phyloP scores from a whole-genome alignment of 2,888 invertebrate species.

The Tethea ocularis region DNA sequence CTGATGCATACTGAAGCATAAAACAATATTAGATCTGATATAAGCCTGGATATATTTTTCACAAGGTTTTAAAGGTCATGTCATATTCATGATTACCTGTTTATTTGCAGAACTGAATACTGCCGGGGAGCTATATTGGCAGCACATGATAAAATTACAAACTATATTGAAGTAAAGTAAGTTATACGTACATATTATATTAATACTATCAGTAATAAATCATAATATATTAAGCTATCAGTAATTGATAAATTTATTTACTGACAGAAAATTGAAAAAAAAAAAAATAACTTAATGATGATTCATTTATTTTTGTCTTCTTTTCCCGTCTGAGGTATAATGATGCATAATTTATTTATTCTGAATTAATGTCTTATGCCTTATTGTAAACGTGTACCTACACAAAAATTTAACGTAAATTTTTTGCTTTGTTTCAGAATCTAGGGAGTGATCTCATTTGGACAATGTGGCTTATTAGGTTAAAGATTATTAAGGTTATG shows the following conservation, averaged over 20 bases:
- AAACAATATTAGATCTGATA: constrained; percentile 26
- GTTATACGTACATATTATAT: background rate
- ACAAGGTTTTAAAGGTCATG: background rate
- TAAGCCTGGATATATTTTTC: background rate
- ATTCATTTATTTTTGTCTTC: constrained; percentile 63
- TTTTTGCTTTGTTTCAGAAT: background rate
- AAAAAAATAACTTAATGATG: constrained; percentile 42
- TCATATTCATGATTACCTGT: background rate
- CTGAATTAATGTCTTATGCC: constrained; percentile 30
- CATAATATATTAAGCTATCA: too few species aligned
- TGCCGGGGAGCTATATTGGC: constrained; percentile 13
- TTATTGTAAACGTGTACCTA: background rate
- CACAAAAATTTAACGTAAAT: background rate
- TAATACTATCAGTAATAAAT: background rate
- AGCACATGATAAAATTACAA: constrained; percentile 11
- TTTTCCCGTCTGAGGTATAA: constrained; percentile 76
- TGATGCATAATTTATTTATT: constrained; percentile 46
- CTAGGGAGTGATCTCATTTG: background rate
- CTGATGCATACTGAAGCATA: constrained; percentile 61
- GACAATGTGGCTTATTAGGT: background rate
- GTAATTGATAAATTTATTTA: too few species aligned
- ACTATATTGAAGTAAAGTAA: constrained; percentile 15
- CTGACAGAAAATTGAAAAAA: background rate
- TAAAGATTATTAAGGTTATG: background rate
- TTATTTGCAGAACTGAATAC: constrained; percentile 2